A percentile compares a stretch with the other conserved stretches of the same genome.
Conservation (phyloP, 2,888 invertebrate species). For the Norana najaformis region DNA sequence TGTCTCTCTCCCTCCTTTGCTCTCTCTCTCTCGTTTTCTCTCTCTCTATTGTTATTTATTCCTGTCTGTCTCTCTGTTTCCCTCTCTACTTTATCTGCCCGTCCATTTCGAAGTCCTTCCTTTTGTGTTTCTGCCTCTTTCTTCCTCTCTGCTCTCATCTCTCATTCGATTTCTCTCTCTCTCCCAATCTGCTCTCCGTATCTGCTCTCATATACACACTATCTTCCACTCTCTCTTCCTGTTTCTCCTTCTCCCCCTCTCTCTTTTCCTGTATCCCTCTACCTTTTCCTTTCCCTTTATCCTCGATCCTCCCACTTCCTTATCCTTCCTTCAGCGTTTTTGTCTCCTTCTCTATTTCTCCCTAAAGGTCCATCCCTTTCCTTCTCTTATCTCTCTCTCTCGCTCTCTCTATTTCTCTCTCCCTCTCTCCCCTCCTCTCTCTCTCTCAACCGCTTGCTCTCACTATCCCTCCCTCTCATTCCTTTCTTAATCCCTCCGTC, state of each 20-base stretch:
- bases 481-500: not conserved
- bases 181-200: not conserved
- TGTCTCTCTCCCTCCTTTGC: not conserved
- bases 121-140: not conserved
- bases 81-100: not conserved
- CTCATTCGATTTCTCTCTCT: not conserved
- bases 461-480: not conserved
- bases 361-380: not conserved
- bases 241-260: not conserved
- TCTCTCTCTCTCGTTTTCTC: not conserved
- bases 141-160: not conserved
- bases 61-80: not conserved
- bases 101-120: too few species aligned
- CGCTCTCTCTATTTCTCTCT: not conserved
- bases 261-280: not conserved
- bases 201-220: not conserved
- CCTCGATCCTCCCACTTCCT: not conserved
- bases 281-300: too few species aligned
- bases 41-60: not conserved
- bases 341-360: not conserved
- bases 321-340: not conserved
- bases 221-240: not conserved
- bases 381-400: not conserved
- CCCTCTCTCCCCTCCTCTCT: not conserved
- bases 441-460: not conserved